These are phyloP conservation scores for Propithecus perrieri DNA, from an alignment of 2,797 vertebrate species.

Conservation along the genomic window DNA sequence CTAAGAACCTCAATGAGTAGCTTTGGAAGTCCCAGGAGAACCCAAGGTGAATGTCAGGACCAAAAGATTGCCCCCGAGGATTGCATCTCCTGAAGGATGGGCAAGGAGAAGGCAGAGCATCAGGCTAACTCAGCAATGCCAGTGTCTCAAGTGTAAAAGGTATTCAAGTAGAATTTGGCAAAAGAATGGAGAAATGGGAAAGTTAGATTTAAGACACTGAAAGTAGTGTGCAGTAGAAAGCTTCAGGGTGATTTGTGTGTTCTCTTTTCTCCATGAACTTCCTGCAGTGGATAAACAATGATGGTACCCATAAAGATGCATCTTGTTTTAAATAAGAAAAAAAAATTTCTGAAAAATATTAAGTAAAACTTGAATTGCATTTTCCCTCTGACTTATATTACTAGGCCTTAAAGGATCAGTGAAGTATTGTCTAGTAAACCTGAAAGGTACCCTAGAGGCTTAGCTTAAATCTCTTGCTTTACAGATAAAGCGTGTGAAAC, in stretches of 20 bases:
- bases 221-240: not conserved
- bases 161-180: not conserved
- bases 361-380: slow-evolving; percentile 19
- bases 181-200: not conserved
- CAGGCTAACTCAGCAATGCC: not conserved
- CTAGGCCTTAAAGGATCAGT: not conserved
- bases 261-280: not conserved
- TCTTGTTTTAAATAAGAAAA: not conserved
- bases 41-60: not conserved
- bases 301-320: not conserved
- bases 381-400: not conserved
- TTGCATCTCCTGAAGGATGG: not conserved
- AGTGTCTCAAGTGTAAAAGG: not conserved
- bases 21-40: slow-evolving; percentile 1
- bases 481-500: not conserved
- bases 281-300: not conserved
- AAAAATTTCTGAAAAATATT: slow-evolving; percentile 32
- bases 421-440: not conserved
- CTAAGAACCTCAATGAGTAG: not conserved
- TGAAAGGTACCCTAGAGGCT: not conserved
- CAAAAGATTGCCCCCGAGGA: not conserved
- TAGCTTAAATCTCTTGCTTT: not conserved
- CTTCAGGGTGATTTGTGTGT: not conserved
- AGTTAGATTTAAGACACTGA: not conserved
- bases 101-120: not conserved